Conservation (phyloP, 2,888 invertebrate species). For the Meghimatium bilineatum region DNA sequence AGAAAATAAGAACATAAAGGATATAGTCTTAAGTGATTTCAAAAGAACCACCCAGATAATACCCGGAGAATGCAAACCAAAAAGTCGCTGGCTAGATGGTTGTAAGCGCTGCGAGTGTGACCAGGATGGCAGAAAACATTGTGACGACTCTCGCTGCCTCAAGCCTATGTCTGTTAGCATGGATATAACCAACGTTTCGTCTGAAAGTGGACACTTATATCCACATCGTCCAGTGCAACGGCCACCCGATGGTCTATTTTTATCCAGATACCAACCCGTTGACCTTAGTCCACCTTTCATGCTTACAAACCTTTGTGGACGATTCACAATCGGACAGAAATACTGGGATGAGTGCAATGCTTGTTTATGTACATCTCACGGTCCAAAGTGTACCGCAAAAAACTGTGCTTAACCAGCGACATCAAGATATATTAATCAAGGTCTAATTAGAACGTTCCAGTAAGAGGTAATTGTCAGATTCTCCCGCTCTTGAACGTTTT, state of each 20-base stretch:
- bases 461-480: too few species aligned
- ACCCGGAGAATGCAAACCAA: constrained; percentile 33
- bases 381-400: constrained; percentile 48
- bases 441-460: too few species aligned
- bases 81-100: constrained; percentile 38
- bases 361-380: constrained; percentile 45
- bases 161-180: neutral
- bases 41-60: constrained; percentile 14
- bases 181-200: neutral
- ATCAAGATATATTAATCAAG: too few species aligned
- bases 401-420: constrained; percentile 24
- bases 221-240: constrained; percentile 32
- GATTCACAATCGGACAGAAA: constrained; percentile 14
- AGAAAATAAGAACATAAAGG: neutral
- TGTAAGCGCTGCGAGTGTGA: constrained; percentile 45
- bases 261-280: neutral
- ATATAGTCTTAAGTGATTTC: neutral
- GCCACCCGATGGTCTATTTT: neutral
- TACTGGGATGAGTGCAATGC: constrained; percentile 48
- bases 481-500: too few species aligned
- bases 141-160: constrained; percentile 29
- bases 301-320: constrained; percentile 5
- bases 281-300: neutral
- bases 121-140: constrained; percentile 21
- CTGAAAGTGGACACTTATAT: neutral